Evolutionary conservation across 2,797 vertebrate species (phyloP).

Genomic region (Sebastolobus altivelis): DNA sequence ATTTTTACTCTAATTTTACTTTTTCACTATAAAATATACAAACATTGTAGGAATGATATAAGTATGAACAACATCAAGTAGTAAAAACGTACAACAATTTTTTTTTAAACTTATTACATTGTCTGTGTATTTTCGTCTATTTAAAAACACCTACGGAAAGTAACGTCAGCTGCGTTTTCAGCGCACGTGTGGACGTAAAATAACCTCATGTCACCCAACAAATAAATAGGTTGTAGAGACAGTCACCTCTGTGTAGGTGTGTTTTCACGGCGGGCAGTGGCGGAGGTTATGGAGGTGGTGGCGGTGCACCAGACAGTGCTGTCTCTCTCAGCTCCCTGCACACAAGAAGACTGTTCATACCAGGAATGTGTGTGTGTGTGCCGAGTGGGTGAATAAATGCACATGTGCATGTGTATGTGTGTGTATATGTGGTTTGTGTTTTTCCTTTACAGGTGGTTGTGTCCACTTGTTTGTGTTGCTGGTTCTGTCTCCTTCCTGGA

Average conservation of each 20-base stretch:
- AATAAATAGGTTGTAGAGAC: constrained; percentile 71
- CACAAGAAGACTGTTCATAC: constrained; percentile 79
- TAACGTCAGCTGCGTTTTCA: constrained; percentile 20
- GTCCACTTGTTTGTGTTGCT: constrained; percentile 72
- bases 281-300: constrained; percentile 74
- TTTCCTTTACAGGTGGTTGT: constrained; percentile 78
- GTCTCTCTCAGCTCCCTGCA: constrained; percentile 75
- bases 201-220: constrained; percentile 59
- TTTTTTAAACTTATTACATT: background rate
- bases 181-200: constrained; percentile 46
- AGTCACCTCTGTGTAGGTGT: constrained; percentile 76
- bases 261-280: constrained; percentile 73
- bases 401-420: constrained; percentile 35
- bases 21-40: too few species aligned
- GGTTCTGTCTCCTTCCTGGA: constrained; percentile 74
- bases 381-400: constrained; percentile 29
- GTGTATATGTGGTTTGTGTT: constrained; percentile 67
- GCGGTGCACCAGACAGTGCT: constrained; percentile 76
- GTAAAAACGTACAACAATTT: background rate
- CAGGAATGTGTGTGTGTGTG: constrained; percentile 59
- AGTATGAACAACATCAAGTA: background rate
- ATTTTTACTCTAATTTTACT: too few species aligned
- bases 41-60: too few species aligned
- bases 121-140: background rate
- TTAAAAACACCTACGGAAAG: background rate